phyloP scores from a whole-genome alignment of 2,888 invertebrate species.

The Drosophila pseudotakahashii region DNA sequence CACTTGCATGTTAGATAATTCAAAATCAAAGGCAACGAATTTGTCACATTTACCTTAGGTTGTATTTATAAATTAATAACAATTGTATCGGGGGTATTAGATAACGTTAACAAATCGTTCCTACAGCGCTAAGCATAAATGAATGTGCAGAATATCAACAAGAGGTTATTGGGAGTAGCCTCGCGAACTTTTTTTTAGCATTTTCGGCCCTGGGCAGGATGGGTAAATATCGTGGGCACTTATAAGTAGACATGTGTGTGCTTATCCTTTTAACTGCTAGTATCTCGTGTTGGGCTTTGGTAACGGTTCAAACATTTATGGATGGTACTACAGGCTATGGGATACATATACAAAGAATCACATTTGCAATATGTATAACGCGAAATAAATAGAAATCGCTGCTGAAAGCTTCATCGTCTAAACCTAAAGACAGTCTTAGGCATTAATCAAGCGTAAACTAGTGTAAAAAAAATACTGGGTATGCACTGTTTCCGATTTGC shows the following conservation, averaged over 20 bases:
- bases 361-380: conserved; percentile 27
- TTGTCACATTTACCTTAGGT: conserved; percentile 49
- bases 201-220: conserved; percentile 22
- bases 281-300: conserved; percentile 60
- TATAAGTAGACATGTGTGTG: not conserved
- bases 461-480: conserved; percentile 7
- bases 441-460: conserved; percentile 47
- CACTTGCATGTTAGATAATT: conserved; percentile 11
- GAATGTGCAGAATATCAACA: conserved; percentile 63
- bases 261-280: conserved; percentile 27
- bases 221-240: conserved; percentile 64
- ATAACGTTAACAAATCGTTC: conserved; percentile 41
- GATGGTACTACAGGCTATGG: conserved; percentile 24
- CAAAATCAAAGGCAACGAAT: conserved; percentile 46
- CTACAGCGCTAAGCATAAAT: conserved; percentile 12
- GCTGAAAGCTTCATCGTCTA: conserved; percentile 19
- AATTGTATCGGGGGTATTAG: conserved; percentile 45
- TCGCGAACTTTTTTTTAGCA: not conserved
- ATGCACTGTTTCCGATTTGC: not conserved
- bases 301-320: conserved; percentile 60
- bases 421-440: conserved; percentile 73
- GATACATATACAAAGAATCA: conserved; percentile 1
- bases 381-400: conserved; percentile 30
- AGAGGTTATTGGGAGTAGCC: conserved; percentile 1
- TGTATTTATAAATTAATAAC: conserved; percentile 75